Base-by-base conservation (phyloP, 1,140 invertebrate genomes). In the Neuroterus valhalla region DNA sequence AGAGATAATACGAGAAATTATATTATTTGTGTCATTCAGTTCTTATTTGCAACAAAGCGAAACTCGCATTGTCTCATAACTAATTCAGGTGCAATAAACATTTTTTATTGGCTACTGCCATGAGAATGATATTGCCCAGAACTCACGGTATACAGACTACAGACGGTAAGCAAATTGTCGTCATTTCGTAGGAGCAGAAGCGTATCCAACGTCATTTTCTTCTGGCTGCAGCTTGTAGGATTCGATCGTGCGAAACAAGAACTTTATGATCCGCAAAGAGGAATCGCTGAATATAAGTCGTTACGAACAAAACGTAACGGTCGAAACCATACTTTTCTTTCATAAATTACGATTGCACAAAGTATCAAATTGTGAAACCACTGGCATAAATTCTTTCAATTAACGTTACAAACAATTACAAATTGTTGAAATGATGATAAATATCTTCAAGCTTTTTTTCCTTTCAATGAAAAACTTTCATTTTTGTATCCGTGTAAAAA, bases 121-220 rank as follows among this genome's bases (percentile, higher is more conserved):
- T 4, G 52, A 23, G 52, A 62, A 62, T 62, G 52, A 62, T 62
- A 62, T 62, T 62, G 21, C 23, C 21, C 52, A 62, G 52, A 62
- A 15, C 52, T 62, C 52, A 62, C 52, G 21, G 26, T 62, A 21
- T 26, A 62, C 52, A 62, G 52, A 62, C 52, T 26, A 62, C 52
- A 62, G 52, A 62, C 52, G 52, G 52, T 62, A 62, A 62, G 52
- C 31, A 62, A 62, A 62, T 62, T 62, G 52, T 62, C 52, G 52
- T 62, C 26, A 62, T 62, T 62, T 31, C 52, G 52, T 31, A 62
- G 23, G 52, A 62, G 52, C 52, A 62, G 52, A 62, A 62, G 52
- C 52, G 52, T 62, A 62, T 62, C 52, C 52, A 62, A 62, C 52
- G 52, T 62, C 52, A 62, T 62, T 62, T 62, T 62, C 52, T 62